Evolutionary conservation across 2,797 vertebrate species (phyloP), one percentile per base, ranked within the genome.

Genomic region (Karalla daura): DNA sequence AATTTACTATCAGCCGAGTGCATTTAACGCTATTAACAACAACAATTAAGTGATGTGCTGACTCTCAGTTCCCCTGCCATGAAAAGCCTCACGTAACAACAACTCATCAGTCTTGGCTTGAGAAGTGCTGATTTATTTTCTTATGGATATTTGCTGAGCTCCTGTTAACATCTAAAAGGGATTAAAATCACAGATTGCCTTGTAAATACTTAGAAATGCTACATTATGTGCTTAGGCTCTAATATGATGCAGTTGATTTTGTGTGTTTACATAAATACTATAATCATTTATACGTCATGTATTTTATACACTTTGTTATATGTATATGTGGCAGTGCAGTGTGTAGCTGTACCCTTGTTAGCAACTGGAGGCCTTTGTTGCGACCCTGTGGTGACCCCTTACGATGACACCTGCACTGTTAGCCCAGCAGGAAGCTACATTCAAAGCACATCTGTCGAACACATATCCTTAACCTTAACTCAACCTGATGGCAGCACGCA

Each of bases 331-430:
- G 27, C 14, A 56, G 46, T 49, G 30, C 13, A 8, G 9, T 47
- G 17, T 27, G 45, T 60, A 52, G 12, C 49, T 24, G 21, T 43
- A 33, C 46, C 18, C 54, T 67, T 68, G 73, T 75, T 78, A 73
- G 62, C 49, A 76, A 24, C 52, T 53, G 32, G 58, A 75, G 39
- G 41, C 36, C 44, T 36, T 49, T 55, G 17, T 20, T 35, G 39
- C 61, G 67, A 70, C 67, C 73, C n/a, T 37, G 32, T 20, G 6
- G 35, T 36, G 53, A 83, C 70, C 65, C 77, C 45, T 53, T 53
- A 72, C 54, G 78, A 78, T 70, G 74, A 88, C 74, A 86, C 70
- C 63, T 86, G 84, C 65, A 79, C 62, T 64, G 65, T 77, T 69
- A 53, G 37, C 77, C 44, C 76, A 69, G 53, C 75, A 84, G 71